Evolutionary conservation across 1,140 invertebrate genomes (phyloP), one percentile per base, ranked within the genome.

Genomic region (Rhopalosiphum padi): DNA sequence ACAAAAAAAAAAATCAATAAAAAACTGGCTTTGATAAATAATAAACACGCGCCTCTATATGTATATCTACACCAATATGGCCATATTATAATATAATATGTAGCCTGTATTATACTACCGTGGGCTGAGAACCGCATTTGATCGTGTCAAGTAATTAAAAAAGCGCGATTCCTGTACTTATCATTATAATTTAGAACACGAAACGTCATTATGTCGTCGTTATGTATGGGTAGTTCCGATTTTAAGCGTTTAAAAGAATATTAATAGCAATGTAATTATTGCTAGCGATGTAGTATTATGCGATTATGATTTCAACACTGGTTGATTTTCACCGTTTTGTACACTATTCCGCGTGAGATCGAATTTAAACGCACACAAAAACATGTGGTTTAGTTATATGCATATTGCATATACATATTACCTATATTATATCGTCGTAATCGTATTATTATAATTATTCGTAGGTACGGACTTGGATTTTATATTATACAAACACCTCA

Each of bases 401-500:
- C 9, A 35, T 30, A 8, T 30, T 43, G 23, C 83, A 43, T 85
- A 43, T 85, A 43, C 23, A 25, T 85, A 85, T 85, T 77, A 30
- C 9, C 23, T 85, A 43, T 85, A 43, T 85, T 77, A 41, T 85
- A 85, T 25, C 37, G 83, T 85, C 41, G 41, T 85, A 23, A 43
- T 85, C 83, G 46, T 88, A 88, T 88, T 87, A 87, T 87, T 87
- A 48, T 87, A 87, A 48, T 30, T 48, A 48, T n/a, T 85, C 48
- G 90, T 83, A 83, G 90, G 90, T 91, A 91, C 90, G 90, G 60
- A 35, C 90, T 91, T 91, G 60, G 60, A 82, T 91, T 91, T 89
- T 53, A 53, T 53, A 53, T 89, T 37, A 83, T 68, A 48, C 7
- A 60, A 77, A 77, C 90, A 82, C 68, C 55, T 68, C 55, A 60